Conservation (phyloP, 1,140 invertebrate species). For the Chrysomallon squamiferum region DNA sequence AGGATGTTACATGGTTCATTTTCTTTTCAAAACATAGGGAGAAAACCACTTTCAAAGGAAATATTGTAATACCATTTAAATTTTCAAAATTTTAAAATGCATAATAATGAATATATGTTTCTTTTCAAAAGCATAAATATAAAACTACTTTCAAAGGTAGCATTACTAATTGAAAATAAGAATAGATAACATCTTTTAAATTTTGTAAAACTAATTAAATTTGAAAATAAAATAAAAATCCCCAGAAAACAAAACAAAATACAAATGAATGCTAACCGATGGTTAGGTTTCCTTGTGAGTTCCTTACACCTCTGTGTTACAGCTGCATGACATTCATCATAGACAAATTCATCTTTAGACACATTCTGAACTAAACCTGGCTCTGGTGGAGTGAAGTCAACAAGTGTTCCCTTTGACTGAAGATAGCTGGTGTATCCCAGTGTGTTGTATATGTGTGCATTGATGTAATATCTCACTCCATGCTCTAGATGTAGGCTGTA, state of each 20-base stretch:
- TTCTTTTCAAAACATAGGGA: background rate
- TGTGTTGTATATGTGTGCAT: slow-evolving; percentile 22
- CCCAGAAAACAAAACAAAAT: background rate
- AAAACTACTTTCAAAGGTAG: background rate
- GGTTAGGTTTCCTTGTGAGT: slow-evolving; percentile 20
- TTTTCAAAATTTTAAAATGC: background rate
- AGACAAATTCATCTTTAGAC: slow-evolving; percentile 5
- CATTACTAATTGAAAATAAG: background rate
- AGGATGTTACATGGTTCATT: background rate
- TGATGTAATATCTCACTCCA: slow-evolving; percentile 25
- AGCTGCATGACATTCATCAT: slow-evolving; percentile 26
- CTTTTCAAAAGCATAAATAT: background rate
- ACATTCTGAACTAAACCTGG: slow-evolving; percentile 16
- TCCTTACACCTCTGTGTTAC: slow-evolving; percentile 32
- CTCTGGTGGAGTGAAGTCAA: slow-evolving; percentile 32
- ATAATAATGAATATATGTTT: background rate
- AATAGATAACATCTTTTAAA: background rate
- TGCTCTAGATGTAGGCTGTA: slow-evolving; percentile 26
- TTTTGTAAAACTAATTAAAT: background rate
- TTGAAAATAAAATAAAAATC: background rate
- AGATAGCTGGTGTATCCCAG: slow-evolving; percentile 29
- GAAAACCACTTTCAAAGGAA: background rate
- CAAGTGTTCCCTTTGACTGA: slow-evolving; percentile 26
- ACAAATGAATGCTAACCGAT: slow-evolving; percentile 21
- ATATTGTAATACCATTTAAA: background rate